A percentile compares a stretch with the other conserved stretches of the same genome.
phyloP scores from a whole-genome alignment of 2,113 vertebrate species.

The Oreochromis aureus region DNA sequence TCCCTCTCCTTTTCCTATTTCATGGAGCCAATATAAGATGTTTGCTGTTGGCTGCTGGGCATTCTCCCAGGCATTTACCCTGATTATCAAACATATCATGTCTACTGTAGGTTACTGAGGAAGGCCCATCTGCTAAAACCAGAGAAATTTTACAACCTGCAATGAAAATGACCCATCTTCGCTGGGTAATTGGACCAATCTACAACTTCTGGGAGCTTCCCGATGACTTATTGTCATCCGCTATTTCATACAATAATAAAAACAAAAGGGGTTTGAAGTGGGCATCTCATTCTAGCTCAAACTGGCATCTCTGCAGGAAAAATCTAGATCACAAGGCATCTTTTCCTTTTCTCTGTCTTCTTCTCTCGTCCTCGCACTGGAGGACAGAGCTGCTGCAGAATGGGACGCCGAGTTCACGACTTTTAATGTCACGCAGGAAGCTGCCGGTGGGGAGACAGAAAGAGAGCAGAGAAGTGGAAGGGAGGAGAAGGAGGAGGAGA shows the following conservation, averaged over 20 bases:
- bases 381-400: constrained; percentile 30
- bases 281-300: neutral
- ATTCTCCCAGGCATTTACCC: neutral
- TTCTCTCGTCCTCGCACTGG: constrained; percentile 3
- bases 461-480: constrained; percentile 5
- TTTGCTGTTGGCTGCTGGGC: neutral
- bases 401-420: constrained; percentile 25
- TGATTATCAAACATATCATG: neutral
- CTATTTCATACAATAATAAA: neutral
- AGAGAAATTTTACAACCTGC: neutral
- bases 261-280: neutral
- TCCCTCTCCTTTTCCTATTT: neutral
- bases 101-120: neutral
- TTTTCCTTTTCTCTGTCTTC: neutral
- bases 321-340: neutral
- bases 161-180: neutral
- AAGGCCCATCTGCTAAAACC: neutral
- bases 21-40: neutral
- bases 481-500: neutral
- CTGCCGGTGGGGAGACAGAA: neutral
- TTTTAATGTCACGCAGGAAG: constrained; percentile 59
- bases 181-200: neutral
- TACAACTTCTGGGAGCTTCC: neutral
- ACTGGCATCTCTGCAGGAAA: neutral
- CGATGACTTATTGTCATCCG: neutral